Conservation (phyloP, 1,140 invertebrate species). For the Alviniconcha marisindica region DNA sequence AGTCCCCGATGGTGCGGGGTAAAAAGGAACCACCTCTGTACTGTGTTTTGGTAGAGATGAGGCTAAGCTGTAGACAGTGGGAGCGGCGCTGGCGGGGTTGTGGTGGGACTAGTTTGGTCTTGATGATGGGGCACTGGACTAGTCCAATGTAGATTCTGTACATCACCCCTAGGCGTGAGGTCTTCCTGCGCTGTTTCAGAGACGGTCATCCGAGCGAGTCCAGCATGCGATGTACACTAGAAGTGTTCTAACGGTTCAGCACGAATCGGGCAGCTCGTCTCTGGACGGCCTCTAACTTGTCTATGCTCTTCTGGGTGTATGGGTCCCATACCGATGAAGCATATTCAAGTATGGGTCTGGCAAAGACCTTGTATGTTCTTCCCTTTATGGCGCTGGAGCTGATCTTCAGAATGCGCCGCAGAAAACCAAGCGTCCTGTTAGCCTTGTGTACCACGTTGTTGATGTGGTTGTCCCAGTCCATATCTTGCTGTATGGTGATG, state of each 20-base stretch:
- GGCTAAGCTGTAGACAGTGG: conserved; percentile 1
- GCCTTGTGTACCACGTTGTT: conserved; percentile 30
- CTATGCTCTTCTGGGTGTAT: conserved; percentile 35
- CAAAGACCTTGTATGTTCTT: conserved; percentile 39
- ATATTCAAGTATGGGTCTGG: conserved; percentile 41
- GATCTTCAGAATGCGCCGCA: conserved; percentile 33
- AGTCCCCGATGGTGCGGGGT: neutral
- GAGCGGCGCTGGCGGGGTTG: neutral
- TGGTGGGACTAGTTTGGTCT: neutral
- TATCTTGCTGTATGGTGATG: conserved; percentile 33
- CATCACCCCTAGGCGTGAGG: neutral
- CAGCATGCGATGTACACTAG: neutral
- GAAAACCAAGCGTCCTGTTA: conserved; percentile 39
- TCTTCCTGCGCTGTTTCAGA: neutral
- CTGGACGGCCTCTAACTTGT: conserved; percentile 51
- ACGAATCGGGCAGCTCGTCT: too few relatives aligned
- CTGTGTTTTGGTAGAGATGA: neutral
- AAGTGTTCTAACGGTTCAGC: neutral
- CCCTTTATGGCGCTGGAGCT: conserved; percentile 32
- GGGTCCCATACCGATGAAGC: conserved; percentile 48
- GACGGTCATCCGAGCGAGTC: neutral
- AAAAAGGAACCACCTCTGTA: conserved; percentile 6
- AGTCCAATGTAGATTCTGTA: neutral
- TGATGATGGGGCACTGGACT: neutral
- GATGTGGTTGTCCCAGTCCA: conserved; percentile 37